Conservation (phyloP, 1,140 invertebrate species). For the Eriosoma lanigerum region DNA sequence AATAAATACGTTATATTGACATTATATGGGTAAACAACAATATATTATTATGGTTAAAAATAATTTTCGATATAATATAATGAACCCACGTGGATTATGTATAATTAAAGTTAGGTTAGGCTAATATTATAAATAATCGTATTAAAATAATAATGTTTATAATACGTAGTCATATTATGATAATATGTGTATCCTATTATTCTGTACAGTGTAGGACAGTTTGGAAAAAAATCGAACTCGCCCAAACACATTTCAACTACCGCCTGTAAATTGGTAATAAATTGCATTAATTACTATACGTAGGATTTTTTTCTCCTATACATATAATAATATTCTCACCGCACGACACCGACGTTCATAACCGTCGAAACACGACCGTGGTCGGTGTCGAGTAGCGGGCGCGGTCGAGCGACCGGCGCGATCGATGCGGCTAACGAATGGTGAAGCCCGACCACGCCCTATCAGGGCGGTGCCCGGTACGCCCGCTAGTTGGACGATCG, state of each 20-base stretch:
- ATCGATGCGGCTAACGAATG: conserved; percentile 46
- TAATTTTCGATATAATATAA: too few relatives aligned
- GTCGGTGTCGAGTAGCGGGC: conserved; percentile 13
- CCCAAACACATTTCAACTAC: neutral
- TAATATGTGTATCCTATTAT: too few relatives aligned
- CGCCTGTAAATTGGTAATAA: neutral
- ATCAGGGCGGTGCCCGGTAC: neutral
- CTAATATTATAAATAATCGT: too few relatives aligned
- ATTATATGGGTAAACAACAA: too few relatives aligned
- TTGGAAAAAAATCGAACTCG: neutral
- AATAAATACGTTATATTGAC: too few relatives aligned
- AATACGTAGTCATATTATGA: too few relatives aligned
- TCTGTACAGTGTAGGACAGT: too few relatives aligned
- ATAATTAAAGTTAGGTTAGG: too few relatives aligned
- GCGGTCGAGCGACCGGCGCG: conserved; percentile 21
- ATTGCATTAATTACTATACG: neutral
- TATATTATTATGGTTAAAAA: too few relatives aligned
- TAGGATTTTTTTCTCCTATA: neutral
- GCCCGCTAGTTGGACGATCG: neutral
- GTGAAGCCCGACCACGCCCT: neutral
- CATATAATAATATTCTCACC: neutral
- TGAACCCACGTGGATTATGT: too few relatives aligned
- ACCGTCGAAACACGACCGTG: neutral
- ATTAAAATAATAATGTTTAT: too few relatives aligned
- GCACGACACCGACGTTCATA: neutral